Conservation (phyloP, 2,888 invertebrate genomes). For the Thera obeliscata region DNA sequence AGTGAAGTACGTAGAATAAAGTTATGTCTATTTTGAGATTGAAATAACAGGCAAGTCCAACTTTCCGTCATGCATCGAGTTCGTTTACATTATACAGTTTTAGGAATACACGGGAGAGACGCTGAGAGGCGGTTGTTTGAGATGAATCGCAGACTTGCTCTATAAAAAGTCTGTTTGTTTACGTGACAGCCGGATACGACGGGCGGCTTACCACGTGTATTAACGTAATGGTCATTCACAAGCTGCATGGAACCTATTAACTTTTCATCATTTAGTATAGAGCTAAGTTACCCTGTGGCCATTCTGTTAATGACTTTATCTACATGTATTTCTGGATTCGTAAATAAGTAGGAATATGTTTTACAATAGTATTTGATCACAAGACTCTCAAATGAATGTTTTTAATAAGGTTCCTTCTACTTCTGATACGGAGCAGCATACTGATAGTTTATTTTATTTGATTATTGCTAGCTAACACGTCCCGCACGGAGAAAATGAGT, state of each 20-base stretch:
- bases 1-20: slow-evolving; percentile 15
- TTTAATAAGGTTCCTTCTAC: slow-evolving; percentile 19
- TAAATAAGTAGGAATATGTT: not conserved
- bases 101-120: slow-evolving; percentile 53
- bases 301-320: not conserved
- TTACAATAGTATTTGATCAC: not conserved
- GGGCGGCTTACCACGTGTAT: slow-evolving; percentile 66
- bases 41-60: slow-evolving; percentile 18
- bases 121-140: slow-evolving; percentile 56
- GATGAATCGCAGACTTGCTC: slow-evolving; percentile 72
- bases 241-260: slow-evolving; percentile 16
- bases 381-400: slow-evolving; percentile 3
- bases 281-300: too few species aligned
- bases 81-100: slow-evolving; percentile 53
- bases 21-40: slow-evolving; percentile 23
- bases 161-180: slow-evolving; percentile 81
- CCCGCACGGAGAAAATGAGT: slow-evolving; percentile 57
- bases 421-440: slow-evolving; percentile 54
- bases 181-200: slow-evolving; percentile 72
- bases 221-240: slow-evolving; percentile 61
- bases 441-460: slow-evolving; percentile 50
- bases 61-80: slow-evolving; percentile 30
- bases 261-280: not conserved
- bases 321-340: not conserved
- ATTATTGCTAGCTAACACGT: slow-evolving; percentile 58